Percentiles rank a stretch among this genome's conserved stretches.
phyloP scores from a whole-genome alignment of 2,797 vertebrate species.

The Tinamus major region DNA sequence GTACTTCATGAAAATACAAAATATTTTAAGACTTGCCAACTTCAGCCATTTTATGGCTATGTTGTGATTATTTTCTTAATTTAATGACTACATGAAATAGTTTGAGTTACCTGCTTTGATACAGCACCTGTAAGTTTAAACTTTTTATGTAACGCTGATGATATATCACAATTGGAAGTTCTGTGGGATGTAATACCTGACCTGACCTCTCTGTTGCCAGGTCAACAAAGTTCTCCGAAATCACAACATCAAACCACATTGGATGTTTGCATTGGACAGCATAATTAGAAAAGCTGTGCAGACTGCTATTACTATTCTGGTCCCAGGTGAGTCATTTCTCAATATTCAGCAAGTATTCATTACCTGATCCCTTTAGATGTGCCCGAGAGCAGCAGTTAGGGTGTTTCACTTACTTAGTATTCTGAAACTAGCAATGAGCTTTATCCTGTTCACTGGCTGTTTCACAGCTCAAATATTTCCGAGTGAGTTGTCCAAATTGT shows the following conservation, averaged over 20 bases:
- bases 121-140: not conserved
- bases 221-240: slow-evolving; percentile 98
- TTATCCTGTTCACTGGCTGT: not conserved
- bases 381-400: not conserved
- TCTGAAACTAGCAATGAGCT: not conserved
- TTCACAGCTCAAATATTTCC: not conserved
- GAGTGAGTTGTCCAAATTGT: not conserved
- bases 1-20: not conserved
- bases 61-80: not conserved
- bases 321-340: slow-evolving; percentile 88
- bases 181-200: not conserved
- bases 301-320: slow-evolving; percentile 96
- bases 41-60: not conserved
- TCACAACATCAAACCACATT: slow-evolving; percentile 99
- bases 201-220: slow-evolving; percentile 76
- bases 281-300: slow-evolving; percentile 98
- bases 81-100: not conserved
- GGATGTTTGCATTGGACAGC: slow-evolving; percentile 99
- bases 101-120: not conserved
- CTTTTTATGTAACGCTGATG: not conserved
- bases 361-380: not conserved
- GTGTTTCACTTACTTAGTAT: not conserved
- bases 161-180: not conserved
- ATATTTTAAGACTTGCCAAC: not conserved
- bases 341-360: slow-evolving; percentile 15